A percentile compares a stretch with the other conserved stretches of the same genome.
Conservation (phyloP, 2,113 vertebrate species). For the Corythoichthys haematopterus region DNA sequence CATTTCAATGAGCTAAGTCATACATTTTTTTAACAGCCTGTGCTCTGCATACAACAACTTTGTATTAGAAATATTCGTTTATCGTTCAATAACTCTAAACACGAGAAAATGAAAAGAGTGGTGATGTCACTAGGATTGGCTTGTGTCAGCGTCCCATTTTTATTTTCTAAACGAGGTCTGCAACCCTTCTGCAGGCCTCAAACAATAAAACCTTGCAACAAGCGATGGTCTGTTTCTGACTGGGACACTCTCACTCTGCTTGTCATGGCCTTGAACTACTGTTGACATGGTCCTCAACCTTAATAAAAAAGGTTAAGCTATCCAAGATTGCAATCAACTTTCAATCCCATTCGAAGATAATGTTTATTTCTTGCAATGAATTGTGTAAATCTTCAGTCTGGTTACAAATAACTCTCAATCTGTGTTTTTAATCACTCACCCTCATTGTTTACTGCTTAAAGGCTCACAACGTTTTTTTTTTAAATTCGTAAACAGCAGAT, state of each 20-base stretch:
- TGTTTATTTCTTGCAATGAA: conserved; percentile 18
- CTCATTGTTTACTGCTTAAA: conserved; percentile 21
- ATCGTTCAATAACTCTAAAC: not conserved
- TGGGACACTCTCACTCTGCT: conserved; percentile 8
- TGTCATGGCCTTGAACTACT: conserved; percentile 11
- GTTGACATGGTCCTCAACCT: conserved; percentile 20
- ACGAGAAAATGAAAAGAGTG: not conserved
- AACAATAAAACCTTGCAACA: conserved; percentile 9
- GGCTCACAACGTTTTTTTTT: conserved; percentile 13
- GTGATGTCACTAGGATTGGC: conserved; percentile 11
- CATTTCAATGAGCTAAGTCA: not conserved
- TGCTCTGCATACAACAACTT: not conserved
- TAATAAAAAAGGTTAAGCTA: conserved; percentile 30
- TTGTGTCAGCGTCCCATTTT: conserved; percentile 14
- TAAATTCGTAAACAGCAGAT: conserved; percentile 21
- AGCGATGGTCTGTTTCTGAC: conserved; percentile 6
- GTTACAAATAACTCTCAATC: conserved; percentile 26
- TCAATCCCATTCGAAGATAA: conserved; percentile 28
- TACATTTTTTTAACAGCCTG: too few relatives aligned
- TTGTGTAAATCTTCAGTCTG: conserved; percentile 22
- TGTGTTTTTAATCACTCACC: conserved; percentile 3
- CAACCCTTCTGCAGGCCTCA: conserved; percentile 1
- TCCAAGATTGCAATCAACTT: conserved; percentile 30
- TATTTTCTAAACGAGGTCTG: conserved; percentile 23
- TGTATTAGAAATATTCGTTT: not conserved